These are phyloP conservation scores for Bergia puertoricense DNA, from an alignment of 92 coral and sea anemone genomes.

Conservation along the genomic window DNA sequence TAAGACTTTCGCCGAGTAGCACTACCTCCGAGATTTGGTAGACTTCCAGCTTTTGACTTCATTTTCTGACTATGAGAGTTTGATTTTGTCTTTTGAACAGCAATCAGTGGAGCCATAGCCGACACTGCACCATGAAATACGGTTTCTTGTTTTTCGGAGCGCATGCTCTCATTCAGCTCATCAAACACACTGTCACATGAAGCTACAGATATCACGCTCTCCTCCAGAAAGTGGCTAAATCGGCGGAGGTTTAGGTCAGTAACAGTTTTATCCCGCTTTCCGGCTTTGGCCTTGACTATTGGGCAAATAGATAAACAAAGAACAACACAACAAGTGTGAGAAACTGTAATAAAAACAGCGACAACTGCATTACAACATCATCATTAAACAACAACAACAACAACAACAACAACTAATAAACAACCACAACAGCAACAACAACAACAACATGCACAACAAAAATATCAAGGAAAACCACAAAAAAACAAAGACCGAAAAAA, in stretches of 20 bases:
- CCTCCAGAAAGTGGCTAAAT: constrained; percentile 71
- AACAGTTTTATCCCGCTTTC: constrained; percentile 41
- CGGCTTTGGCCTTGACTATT: constrained; percentile 40
- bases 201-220: constrained; percentile 78
- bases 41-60: constrained; percentile 22
- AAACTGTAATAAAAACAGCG: not conserved
- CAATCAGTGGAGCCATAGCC: constrained; percentile 43
- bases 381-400: not conserved
- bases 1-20: constrained; percentile 21
- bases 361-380: not conserved
- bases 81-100: constrained; percentile 22
- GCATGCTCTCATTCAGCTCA: constrained; percentile 69
- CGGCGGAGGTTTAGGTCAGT: constrained; percentile 69
- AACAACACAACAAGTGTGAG: not conserved
- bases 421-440: not conserved
- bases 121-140: constrained; percentile 20
- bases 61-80: not conserved
- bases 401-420: no score
- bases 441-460: not conserved
- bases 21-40: constrained; percentile 27
- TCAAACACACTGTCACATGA: constrained; percentile 76
- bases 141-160: constrained; percentile 40
- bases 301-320: not conserved
- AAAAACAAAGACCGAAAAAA: not conserved
- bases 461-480: not conserved